A percentile compares a stretch with the other conserved stretches of the same genome.
Evolutionary conservation across 2,113 vertebrate species (phyloP).

Genomic region (Rhinopomastus cyanomelas): DNA sequence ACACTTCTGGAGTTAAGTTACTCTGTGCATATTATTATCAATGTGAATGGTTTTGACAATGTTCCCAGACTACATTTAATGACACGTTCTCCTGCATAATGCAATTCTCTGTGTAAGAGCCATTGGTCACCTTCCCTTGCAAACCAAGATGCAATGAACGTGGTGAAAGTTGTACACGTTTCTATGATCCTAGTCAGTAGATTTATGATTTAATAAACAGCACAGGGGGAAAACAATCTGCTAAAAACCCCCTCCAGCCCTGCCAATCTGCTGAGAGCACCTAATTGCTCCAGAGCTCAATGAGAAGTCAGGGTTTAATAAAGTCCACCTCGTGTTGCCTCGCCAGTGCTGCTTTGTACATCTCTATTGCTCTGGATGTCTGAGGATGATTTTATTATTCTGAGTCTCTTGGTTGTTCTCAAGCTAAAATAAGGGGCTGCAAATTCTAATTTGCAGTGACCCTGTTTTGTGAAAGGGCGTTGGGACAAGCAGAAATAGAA

Average conservation of each 20-base stretch:
- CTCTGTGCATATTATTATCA: background rate
- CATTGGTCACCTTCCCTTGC: background rate
- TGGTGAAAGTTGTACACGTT: background rate
- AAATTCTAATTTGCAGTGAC: background rate
- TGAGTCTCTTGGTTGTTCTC: background rate
- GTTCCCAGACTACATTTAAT: background rate
- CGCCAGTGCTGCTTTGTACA: background rate
- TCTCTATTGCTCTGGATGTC: background rate
- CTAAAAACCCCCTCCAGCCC: background rate
- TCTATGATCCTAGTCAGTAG: background rate
- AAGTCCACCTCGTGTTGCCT: background rate
- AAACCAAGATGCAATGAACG: background rate
- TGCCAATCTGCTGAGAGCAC: background rate
- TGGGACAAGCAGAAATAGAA: background rate
- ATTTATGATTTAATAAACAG: slow-evolving; percentile 46
- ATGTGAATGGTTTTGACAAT: background rate
- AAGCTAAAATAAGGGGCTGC: background rate
- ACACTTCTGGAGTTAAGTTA: background rate
- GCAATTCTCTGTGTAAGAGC: background rate
- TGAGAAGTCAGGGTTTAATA: slow-evolving; percentile 36
- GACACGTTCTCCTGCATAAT: background rate
- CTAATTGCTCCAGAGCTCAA: slow-evolving; percentile 15
- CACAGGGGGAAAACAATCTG: background rate
- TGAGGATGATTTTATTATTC: background rate
- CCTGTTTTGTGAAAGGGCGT: background rate